phyloP scores from a whole-genome alignment of 2,113 vertebrate genomes.

The Octodon degus region DNA sequence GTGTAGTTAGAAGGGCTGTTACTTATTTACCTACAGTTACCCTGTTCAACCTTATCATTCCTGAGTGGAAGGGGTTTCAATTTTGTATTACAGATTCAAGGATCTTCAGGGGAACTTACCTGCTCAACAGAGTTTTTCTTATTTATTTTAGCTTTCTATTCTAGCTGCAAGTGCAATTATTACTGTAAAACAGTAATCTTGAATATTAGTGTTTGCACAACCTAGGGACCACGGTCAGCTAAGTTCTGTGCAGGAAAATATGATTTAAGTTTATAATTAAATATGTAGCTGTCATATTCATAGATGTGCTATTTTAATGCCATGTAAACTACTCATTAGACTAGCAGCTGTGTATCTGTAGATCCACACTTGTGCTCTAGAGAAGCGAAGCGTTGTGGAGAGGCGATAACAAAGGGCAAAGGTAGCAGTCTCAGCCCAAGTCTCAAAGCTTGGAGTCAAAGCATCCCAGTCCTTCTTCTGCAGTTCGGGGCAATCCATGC shows the following conservation, averaged over 20 bases:
- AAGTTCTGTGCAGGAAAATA: slow-evolving; percentile 31
- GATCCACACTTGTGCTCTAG: background rate
- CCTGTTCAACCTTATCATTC: background rate
- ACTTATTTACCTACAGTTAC: background rate
- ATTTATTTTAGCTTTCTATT: background rate
- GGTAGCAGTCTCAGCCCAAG: background rate
- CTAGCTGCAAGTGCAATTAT: background rate
- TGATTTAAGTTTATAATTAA: background rate
- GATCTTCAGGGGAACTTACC: background rate
- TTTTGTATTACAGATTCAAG: background rate
- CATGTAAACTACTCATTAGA: background rate
- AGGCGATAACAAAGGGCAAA: background rate
- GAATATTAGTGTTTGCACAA: background rate
- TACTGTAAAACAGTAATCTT: background rate
- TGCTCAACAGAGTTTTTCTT: background rate
- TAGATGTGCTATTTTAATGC: background rate
- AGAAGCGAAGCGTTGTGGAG: no score
- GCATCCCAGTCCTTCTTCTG: background rate
- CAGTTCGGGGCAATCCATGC: background rate
- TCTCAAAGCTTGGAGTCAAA: background rate
- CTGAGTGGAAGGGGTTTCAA: background rate
- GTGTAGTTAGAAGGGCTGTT: background rate
- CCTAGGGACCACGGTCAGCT: background rate
- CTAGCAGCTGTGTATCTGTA: background rate
- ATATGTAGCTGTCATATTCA: background rate